These are phyloP conservation scores for Chrysotoxum bicinctum DNA, from an alignment of 2,888 invertebrate genomes.

Conservation along the genomic window DNA sequence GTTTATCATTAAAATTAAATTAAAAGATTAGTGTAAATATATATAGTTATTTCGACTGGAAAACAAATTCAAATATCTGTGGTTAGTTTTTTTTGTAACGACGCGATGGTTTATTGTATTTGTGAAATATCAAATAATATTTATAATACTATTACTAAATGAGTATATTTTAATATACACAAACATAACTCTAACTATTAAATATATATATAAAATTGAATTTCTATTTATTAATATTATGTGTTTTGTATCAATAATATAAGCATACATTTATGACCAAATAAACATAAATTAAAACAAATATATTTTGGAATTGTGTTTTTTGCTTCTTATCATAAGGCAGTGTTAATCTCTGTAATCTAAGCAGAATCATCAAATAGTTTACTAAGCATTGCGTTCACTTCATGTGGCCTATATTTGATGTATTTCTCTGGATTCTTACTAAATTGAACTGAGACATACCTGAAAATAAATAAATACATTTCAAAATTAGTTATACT, in stretches of 20 bases:
- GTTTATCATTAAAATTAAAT: slow-evolving; percentile 23
- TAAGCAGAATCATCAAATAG: slow-evolving; percentile 91
- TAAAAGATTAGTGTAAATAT: slow-evolving; percentile 55
- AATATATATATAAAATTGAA: slow-evolving; percentile 4
- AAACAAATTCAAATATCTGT: slow-evolving; percentile 52
- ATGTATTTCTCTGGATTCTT: slow-evolving; percentile 97
- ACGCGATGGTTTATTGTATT: slow-evolving; percentile 9
- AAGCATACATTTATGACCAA: slow-evolving; percentile 48
- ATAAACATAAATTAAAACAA: slow-evolving; percentile 37
- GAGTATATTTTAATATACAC: slow-evolving; percentile 25
- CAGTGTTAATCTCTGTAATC: neutral
- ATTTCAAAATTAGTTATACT: neutral
- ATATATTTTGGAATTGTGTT: neutral
- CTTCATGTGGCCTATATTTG: slow-evolving; percentile 93
- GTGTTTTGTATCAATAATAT: slow-evolving; percentile 31
- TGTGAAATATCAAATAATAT: slow-evolving; percentile 10
- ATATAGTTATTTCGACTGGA: slow-evolving; percentile 46
- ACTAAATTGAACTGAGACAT: slow-evolving; percentile 90
- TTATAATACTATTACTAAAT: slow-evolving; percentile 34
- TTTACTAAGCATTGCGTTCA: slow-evolving; percentile 91
- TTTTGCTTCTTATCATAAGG: neutral
- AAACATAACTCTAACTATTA: slow-evolving; percentile 11
- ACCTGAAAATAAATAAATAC: slow-evolving; percentile 82
- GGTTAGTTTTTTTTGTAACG: slow-evolving; percentile 43
- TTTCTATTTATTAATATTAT: slow-evolving; percentile 31